Evolutionary conservation across 2,888 invertebrate genomes (phyloP), one percentile per base, ranked within the genome.

Genomic region (Periphyllus acericola): DNA sequence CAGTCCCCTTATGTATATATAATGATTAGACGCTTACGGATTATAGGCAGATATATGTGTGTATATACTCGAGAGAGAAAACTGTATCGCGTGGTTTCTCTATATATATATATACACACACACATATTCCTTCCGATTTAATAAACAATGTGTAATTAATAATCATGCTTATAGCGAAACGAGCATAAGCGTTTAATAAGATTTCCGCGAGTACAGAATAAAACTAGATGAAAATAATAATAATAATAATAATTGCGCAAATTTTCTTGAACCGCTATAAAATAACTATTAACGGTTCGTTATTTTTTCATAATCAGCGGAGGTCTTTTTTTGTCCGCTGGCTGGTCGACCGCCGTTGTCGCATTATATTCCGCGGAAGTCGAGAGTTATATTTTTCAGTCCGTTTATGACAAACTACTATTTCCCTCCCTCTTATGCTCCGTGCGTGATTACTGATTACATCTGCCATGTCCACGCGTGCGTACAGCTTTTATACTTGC

Each of bases 101-200:
- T 85, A 29, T 68, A 46, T 5, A 46, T 5, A 36, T 36, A 36
- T n/a, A n/a, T n/a, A n/a, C n/a, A n/a, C n/a, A n/a, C n/a, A n/a
- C n/a, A n/a, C n/a, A n/a, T n/a, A 66, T 66, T 68, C n/a, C 78
- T 68, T 78, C 68, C 76, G 68, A 68, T 84, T 75, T 66, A 32
- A 75, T 75, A 75, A 84, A 84, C 60, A 66, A 76, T 66, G 66
- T 68, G 21, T 32, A 84, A 84, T n/a, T n/a, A n/a, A n/a, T n/a
- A n/a, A n/a, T 84, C 68, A 68, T 85, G 19, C n/a, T 85, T 68
- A 46, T 46, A 5, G 34, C 68, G n/a, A 78, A 78, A 84, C 84
- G 46, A 76, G 84, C 84, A 46, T 84, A 34, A 85, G 32, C 68
- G 68, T 78, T 71, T 85, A 76, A 78, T 85, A 85, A 46, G 76